A percentile compares a stretch with the other conserved stretches of the same genome.
Evolutionary conservation across 2,797 vertebrate genomes (phyloP).

Genomic region (Thamnophis elegans): DNA sequence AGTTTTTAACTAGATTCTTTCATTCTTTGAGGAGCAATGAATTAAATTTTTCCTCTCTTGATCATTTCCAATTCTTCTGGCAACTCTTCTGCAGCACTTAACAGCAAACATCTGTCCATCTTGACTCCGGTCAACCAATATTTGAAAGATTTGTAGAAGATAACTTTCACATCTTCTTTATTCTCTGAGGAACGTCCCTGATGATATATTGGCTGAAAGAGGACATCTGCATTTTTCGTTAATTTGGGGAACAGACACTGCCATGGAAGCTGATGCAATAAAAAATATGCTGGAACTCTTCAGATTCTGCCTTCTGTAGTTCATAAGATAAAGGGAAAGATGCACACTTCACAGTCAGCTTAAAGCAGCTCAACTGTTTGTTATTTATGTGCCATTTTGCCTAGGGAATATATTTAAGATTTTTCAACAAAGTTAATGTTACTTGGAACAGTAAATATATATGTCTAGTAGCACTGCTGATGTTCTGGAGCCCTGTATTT

Average conservation of each 20-base stretch:
- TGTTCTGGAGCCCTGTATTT: background rate
- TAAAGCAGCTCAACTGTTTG: background rate
- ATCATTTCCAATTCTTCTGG: slow-evolving; percentile 29
- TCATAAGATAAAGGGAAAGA: background rate
- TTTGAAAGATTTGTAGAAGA: slow-evolving; percentile 21
- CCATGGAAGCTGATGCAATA: background rate
- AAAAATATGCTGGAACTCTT: background rate
- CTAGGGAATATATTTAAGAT: background rate
- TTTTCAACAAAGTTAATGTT: background rate
- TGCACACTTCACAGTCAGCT: background rate
- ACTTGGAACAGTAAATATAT: background rate
- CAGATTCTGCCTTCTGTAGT: background rate
- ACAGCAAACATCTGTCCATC: slow-evolving; percentile 4
- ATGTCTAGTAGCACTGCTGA: background rate
- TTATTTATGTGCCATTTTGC: background rate
- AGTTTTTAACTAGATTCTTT: slow-evolving; percentile 32
- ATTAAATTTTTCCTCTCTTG: background rate
- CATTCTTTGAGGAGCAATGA: slow-evolving; percentile 27
- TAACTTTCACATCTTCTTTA: slow-evolving; percentile 6
- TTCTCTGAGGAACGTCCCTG: slow-evolving; percentile 36
- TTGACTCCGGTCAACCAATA: slow-evolving; percentile 33
- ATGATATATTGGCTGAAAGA: slow-evolving; percentile 35
- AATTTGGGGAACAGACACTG: background rate
- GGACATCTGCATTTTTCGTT: slow-evolving; percentile 21
- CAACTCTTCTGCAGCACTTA: slow-evolving; percentile 32